Evolutionary conservation across 1,140 invertebrate genomes (phyloP).

Genomic region (Drosophila murphyi): DNA sequence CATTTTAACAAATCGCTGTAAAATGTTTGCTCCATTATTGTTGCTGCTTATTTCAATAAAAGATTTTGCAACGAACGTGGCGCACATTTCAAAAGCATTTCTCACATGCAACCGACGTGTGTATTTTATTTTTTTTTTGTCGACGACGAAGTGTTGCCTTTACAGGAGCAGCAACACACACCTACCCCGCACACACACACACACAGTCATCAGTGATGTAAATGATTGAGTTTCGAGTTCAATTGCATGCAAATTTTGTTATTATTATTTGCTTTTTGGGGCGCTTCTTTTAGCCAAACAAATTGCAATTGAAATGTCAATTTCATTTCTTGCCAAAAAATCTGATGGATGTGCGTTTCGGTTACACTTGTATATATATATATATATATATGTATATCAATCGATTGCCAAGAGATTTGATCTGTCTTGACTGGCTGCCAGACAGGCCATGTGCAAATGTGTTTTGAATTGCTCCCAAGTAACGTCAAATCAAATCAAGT

Average conservation of each 20-base stretch:
- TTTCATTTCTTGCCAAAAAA: constrained; percentile 45
- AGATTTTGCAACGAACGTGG: constrained; percentile 70
- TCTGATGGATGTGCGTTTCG: constrained; percentile 26
- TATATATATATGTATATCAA: not conserved
- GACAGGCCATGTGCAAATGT: not conserved
- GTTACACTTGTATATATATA: not conserved
- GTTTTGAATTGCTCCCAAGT: not conserved
- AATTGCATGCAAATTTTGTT: constrained; percentile 77
- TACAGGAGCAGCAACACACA: not conserved
- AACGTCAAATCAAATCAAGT: not conserved
- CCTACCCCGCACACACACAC: not conserved
- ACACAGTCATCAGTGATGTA: constrained; percentile 29
- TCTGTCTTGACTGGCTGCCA: not conserved
- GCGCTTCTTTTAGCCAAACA: constrained; percentile 29
- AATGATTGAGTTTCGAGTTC: constrained; percentile 72
- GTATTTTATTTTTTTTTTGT: constrained; percentile 10
- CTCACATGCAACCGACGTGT: constrained; percentile 54
- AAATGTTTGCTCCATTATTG: constrained; percentile 70
- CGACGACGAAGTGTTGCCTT: constrained; percentile 27
- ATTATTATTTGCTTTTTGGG: constrained; percentile 60
- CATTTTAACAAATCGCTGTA: constrained; percentile 69
- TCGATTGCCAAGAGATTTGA: not conserved
- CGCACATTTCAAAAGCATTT: constrained; percentile 76
- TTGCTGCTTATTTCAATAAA: constrained; percentile 56
- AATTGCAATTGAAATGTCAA: constrained; percentile 70